A percentile compares a stretch with the other conserved stretches of the same genome.
phyloP scores from a whole-genome alignment of 2,113 vertebrate genomes.

The Petroica traversi region DNA sequence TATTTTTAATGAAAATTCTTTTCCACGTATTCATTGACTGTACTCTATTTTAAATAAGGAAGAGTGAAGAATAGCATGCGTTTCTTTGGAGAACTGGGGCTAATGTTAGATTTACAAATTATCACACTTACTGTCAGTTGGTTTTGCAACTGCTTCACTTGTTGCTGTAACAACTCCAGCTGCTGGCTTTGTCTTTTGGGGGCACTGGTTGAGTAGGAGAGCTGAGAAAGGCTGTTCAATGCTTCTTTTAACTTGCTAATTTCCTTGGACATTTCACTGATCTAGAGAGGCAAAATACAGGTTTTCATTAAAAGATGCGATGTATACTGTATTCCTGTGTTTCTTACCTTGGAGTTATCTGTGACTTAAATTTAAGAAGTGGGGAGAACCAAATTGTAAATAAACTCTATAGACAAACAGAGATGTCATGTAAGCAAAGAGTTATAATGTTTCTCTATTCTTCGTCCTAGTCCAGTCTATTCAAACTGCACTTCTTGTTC shows the following conservation, averaged over 20 bases:
- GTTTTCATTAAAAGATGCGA: not conserved
- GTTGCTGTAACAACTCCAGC: conserved; percentile 88
- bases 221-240: conserved; percentile 95
- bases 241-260: conserved; percentile 95
- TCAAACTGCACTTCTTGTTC: not conserved
- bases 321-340: not conserved
- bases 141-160: conserved; percentile 92
- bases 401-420: not conserved
- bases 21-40: not conserved
- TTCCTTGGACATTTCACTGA: conserved; percentile 92
- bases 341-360: not conserved
- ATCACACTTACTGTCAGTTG: conserved; percentile 86
- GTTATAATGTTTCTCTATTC: not conserved
- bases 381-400: not conserved
- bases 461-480: not conserved
- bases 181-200: conserved; percentile 92
- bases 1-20: not conserved
- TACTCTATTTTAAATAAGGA: not conserved
- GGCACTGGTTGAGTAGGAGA: conserved; percentile 85
- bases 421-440: not conserved
- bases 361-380: not conserved
- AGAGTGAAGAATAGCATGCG: accelerated
- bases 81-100: not conserved
- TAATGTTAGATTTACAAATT: not conserved
- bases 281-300: conserved; percentile 69